Percentiles rank a stretch among this genome's conserved stretches.
Evolutionary conservation across 2,113 vertebrate genomes (phyloP).

Genomic region (Hypomesus transpacificus): DNA sequence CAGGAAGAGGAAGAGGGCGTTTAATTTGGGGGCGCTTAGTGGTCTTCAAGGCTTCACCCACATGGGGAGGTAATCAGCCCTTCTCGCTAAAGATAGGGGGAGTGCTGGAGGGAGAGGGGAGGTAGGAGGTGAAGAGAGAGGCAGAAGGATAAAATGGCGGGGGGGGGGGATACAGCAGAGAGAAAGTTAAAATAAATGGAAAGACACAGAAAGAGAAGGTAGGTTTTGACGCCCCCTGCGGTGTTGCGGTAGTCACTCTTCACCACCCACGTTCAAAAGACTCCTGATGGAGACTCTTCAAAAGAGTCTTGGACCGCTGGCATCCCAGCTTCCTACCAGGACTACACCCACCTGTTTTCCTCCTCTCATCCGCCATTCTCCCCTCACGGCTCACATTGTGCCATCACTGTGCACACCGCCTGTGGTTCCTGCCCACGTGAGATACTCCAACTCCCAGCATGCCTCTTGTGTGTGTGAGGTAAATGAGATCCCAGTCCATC

Average conservation of each 20-base stretch:
- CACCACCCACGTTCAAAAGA: no score
- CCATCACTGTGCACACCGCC: constrained; percentile 10
- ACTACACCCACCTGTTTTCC: not conserved
- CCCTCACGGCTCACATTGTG: constrained; percentile 4
- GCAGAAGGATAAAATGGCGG: constrained; percentile 2
- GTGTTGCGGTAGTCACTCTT: no score
- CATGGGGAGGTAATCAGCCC: constrained; percentile 51
- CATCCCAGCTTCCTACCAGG: no score
- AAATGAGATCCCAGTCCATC: constrained; percentile 40
- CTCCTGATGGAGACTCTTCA: no score
- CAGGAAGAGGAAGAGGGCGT: constrained; percentile 22
- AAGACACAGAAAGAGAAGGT: not conserved
- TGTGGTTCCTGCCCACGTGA: constrained; percentile 25
- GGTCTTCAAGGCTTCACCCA: constrained; percentile 21
- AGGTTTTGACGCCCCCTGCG: no score
- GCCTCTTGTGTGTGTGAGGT: constrained; percentile 36
- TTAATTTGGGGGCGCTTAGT: constrained; percentile 35
- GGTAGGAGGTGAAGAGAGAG: constrained; percentile 5
- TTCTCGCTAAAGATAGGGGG: constrained; percentile 20
- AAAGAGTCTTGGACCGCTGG: no score
- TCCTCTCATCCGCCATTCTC: constrained; percentile 3
- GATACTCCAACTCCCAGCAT: constrained; percentile 51
- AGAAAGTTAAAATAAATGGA: constrained; percentile 11
- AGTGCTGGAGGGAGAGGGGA: constrained; percentile 24
- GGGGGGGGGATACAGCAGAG: not conserved